Conservation (phyloP, 2,797 vertebrate genomes). For the Pitangus sulphuratus region DNA sequence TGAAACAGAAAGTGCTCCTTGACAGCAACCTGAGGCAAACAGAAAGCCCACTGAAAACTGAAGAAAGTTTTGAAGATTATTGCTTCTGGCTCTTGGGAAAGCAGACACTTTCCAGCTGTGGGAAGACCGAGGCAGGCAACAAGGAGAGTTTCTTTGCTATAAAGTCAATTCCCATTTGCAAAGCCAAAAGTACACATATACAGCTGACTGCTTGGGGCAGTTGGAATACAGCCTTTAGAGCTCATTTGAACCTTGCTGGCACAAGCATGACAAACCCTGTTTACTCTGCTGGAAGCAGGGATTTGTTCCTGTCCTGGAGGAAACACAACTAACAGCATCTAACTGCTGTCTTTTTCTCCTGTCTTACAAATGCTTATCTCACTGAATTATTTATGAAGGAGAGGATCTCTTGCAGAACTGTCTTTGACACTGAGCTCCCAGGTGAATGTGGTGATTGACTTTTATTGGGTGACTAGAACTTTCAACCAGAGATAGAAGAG, state of each 20-base stretch:
- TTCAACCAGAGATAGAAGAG: background rate
- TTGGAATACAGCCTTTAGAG: background rate
- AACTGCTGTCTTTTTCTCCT: background rate
- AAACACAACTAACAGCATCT: background rate
- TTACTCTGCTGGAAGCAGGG: background rate
- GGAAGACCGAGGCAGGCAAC: background rate
- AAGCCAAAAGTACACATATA: background rate
- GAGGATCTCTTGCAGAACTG: background rate
- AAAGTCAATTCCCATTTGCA: background rate
- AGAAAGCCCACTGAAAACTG: background rate
- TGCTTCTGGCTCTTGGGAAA: background rate
- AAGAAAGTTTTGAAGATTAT: background rate
- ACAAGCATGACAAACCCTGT: background rate
- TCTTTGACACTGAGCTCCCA: background rate
- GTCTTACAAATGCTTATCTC: background rate
- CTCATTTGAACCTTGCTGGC: background rate
- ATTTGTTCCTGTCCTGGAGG: background rate
- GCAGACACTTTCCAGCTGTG: background rate
- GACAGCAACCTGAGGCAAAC: background rate
- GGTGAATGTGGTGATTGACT: background rate
- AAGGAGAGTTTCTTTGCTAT: background rate
- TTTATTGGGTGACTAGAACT: background rate
- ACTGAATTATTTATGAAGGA: background rate
- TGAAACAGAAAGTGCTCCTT: background rate
- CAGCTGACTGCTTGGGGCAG: background rate